A percentile compares a stretch with the other conserved stretches of the same genome.
Conservation (phyloP, 1,140 invertebrate species). For the Andricus grossulariae region DNA sequence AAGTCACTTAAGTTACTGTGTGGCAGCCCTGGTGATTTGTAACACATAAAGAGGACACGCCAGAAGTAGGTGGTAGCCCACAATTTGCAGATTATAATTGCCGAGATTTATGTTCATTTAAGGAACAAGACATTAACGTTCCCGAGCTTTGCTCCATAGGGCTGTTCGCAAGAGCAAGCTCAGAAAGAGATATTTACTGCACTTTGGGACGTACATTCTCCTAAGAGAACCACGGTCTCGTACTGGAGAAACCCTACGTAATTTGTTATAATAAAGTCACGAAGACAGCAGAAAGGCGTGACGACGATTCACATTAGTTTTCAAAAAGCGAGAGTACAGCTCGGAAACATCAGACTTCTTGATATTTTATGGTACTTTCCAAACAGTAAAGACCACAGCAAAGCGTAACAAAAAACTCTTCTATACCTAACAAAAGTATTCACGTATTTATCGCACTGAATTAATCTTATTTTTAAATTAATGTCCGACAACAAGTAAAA, state of each 20-base stretch:
- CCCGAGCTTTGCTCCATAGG: conserved; percentile 30
- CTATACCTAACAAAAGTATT: too few relatives aligned
- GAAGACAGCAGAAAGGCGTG: conserved; percentile 27
- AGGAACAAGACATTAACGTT: conserved; percentile 31
- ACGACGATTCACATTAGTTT: conserved; percentile 31
- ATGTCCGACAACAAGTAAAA: too few relatives aligned
- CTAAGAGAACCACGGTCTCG: conserved; percentile 19
- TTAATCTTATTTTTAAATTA: too few relatives aligned
- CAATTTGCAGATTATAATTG: conserved; percentile 26
- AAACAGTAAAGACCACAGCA: neutral
- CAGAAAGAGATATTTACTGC: conserved; percentile 31
- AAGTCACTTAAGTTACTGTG: too few relatives aligned
- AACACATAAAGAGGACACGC: neutral
- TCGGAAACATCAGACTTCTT: conserved; percentile 17
- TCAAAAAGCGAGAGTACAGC: conserved; percentile 27
- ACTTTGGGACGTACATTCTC: conserved; percentile 31
- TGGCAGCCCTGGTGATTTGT: too few relatives aligned
- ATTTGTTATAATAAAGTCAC: conserved; percentile 32
- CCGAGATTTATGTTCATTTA: conserved; percentile 30
- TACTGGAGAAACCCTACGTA: conserved; percentile 23
- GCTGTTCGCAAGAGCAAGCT: conserved; percentile 27
- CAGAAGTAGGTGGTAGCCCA: neutral
- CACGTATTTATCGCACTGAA: too few relatives aligned
- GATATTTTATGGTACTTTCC: conserved; percentile 7
- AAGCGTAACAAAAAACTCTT: too few relatives aligned